Evolutionary conservation across 2,888 invertebrate species (phyloP).

Genomic region (Trissolcus brochymenae): DNA sequence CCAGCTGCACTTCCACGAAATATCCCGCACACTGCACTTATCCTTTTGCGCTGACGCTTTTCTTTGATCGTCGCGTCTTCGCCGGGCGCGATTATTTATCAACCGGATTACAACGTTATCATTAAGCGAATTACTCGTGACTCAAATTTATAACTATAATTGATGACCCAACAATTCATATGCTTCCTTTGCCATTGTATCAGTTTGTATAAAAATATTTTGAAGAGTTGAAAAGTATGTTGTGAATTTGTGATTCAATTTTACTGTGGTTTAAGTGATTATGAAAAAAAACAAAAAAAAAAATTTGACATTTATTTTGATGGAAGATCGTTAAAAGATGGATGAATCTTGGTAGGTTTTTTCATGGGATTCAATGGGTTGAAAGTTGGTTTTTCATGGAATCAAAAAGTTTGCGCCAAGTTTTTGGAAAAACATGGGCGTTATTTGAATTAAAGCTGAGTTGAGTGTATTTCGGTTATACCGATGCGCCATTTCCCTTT

Average conservation of each 20-base stretch:
- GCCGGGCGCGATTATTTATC: conserved; percentile 17
- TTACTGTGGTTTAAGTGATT: too few relatives aligned
- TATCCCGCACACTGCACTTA: conserved; percentile 4
- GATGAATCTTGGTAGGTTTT: too few relatives aligned
- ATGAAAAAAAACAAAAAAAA: too few relatives aligned
- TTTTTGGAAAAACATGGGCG: conserved; percentile 32
- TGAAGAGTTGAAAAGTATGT: too few relatives aligned
- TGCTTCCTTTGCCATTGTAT: not conserved
- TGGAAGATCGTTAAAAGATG: too few relatives aligned
- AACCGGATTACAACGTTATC: conserved; percentile 10
- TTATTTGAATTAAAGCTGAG: conserved; percentile 36
- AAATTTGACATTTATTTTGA: too few relatives aligned
- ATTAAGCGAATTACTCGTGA: conserved; percentile 20
- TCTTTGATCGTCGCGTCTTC: conserved; percentile 13
- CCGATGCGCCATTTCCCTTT: conserved; percentile 50
- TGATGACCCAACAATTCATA: conserved; percentile 11
- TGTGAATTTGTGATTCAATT: too few relatives aligned
- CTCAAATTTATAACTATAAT: conserved; percentile 16
- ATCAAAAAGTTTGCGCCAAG: not conserved
- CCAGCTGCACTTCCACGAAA: conserved; percentile 46
- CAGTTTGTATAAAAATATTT: too few relatives aligned
- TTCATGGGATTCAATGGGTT: not conserved
- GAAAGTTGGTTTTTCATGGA: not conserved
- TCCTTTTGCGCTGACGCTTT: conserved; percentile 18
- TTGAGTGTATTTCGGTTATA: conserved; percentile 45